phyloP scores from a whole-genome alignment of 2,113 vertebrate species.

The Azemiops feae region DNA sequence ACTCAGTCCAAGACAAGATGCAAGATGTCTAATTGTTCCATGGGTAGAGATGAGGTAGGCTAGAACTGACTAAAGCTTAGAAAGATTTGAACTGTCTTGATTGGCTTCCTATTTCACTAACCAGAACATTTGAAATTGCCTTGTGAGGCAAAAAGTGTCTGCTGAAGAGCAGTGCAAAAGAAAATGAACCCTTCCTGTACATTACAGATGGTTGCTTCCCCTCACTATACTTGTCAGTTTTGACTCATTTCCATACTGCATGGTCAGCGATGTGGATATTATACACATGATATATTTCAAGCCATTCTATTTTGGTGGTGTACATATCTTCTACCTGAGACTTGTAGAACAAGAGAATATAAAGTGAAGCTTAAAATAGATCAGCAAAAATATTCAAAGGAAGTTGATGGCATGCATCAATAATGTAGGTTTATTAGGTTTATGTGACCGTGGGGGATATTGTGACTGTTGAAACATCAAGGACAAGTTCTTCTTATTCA shows the following conservation, averaged over 20 bases:
- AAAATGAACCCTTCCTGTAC: not conserved
- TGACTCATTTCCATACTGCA: not conserved
- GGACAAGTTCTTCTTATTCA: not conserved
- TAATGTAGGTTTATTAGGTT: not conserved
- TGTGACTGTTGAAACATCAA: not conserved
- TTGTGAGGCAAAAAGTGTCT: not conserved
- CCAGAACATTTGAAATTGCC: not conserved
- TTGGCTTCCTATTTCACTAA: not conserved
- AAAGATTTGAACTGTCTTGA: not conserved
- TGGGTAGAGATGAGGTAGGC: not conserved
- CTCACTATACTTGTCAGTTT: not conserved
- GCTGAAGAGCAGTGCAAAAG: not conserved
- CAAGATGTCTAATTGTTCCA: not conserved
- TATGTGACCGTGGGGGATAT: not conserved
- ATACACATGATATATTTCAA: not conserved
- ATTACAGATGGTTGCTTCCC: not conserved
- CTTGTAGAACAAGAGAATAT: not conserved
- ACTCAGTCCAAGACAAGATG: not conserved
- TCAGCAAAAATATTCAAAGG: not conserved
- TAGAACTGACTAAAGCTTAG: not conserved
- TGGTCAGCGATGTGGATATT: not conserved
- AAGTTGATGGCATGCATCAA: not conserved
- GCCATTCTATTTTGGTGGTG: not conserved
- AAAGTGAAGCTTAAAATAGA: not conserved
- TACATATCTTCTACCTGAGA: not conserved